A percentile compares a stretch with the other conserved stretches of the same genome.
These are phyloP conservation scores for Trichomalopsis sarcophagae DNA, from an alignment of 1,140 invertebrate species.

Conservation along the genomic window DNA sequence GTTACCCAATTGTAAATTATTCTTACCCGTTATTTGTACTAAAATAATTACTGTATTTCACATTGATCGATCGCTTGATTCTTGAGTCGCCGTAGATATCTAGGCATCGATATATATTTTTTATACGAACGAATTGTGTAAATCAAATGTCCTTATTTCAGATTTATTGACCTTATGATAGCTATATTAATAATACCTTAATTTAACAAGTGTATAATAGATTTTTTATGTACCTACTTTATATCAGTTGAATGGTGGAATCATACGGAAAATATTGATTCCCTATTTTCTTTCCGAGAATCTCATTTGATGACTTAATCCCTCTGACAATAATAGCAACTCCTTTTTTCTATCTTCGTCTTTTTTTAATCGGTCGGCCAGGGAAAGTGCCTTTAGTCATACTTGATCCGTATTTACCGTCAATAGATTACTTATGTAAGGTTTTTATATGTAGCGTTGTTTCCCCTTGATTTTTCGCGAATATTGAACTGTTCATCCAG, in stretches of 20 bases:
- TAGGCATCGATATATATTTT: slow-evolving; percentile 8
- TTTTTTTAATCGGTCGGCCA: slow-evolving; percentile 21
- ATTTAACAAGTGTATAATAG: slow-evolving; percentile 28
- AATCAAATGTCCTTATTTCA: background rate
- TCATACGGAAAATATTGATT: slow-evolving; percentile 19
- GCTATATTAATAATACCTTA: background rate
- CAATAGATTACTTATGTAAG: slow-evolving; percentile 23
- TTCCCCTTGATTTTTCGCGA: slow-evolving; percentile 20
- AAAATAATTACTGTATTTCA: background rate
- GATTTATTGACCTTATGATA: background rate
- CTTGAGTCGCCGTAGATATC: slow-evolving; percentile 23
- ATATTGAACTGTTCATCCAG: background rate
- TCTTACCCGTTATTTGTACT: slow-evolving; percentile 7
- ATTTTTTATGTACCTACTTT: slow-evolving; percentile 11
- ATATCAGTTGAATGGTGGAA: slow-evolving; percentile 5
- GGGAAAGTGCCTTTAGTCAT: slow-evolving; percentile 41
- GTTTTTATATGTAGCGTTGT: slow-evolving; percentile 21
- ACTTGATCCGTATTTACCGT: slow-evolving; percentile 22
- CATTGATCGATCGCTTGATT: slow-evolving; percentile 30
- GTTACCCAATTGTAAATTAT: slow-evolving; percentile 40
- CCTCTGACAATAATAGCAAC: slow-evolving; percentile 7
- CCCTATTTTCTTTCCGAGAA: slow-evolving; percentile 32
- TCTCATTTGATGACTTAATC: slow-evolving; percentile 34
- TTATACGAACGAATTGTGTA: background rate
- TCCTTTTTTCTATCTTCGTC: background rate